These are phyloP conservation scores for Podarcis lilfordi DNA, from an alignment of 2,797 vertebrate species.

Conservation along the genomic window DNA sequence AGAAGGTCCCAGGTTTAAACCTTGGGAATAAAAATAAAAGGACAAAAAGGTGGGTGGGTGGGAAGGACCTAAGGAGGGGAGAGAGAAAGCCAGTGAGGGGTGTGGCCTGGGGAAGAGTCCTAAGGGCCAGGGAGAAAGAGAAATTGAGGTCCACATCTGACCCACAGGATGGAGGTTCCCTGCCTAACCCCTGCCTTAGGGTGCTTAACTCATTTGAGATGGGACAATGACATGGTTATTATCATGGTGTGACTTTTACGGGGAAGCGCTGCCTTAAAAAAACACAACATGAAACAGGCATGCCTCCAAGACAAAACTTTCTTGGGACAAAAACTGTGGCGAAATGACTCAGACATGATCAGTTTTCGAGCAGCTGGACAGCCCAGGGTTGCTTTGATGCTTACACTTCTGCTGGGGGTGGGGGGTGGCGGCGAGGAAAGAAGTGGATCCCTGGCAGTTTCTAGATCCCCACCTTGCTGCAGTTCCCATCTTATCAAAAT, in stretches of 20 bases:
- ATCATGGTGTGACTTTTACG: too few species aligned
- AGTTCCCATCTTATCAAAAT: neutral
- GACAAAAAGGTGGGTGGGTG: too few species aligned
- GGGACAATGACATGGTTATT: neutral
- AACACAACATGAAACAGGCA: neutral
- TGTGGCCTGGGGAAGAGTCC: too few species aligned
- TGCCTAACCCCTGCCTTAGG: too few species aligned
- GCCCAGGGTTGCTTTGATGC: neutral
- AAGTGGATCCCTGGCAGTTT: too few species aligned
- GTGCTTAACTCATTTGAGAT: neutral
- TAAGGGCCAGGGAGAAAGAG: too few species aligned
- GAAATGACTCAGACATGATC: neutral
- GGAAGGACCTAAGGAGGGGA: neutral
- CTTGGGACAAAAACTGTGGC: neutral
- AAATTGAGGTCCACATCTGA: too few species aligned
- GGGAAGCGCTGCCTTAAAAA: neutral
- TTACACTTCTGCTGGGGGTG: neutral
- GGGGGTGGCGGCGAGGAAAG: rapidly evolving
- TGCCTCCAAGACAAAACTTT: neutral
- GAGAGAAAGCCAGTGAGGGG: too few species aligned
- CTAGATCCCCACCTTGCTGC: neutral
- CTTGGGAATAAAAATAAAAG: too few species aligned
- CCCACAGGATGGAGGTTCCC: too few species aligned
- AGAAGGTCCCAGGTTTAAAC: neutral
- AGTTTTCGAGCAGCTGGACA: neutral